These are phyloP conservation scores for Scarus forsteni DNA, from an alignment of 2,797 vertebrate species.

Conservation along the genomic window DNA sequence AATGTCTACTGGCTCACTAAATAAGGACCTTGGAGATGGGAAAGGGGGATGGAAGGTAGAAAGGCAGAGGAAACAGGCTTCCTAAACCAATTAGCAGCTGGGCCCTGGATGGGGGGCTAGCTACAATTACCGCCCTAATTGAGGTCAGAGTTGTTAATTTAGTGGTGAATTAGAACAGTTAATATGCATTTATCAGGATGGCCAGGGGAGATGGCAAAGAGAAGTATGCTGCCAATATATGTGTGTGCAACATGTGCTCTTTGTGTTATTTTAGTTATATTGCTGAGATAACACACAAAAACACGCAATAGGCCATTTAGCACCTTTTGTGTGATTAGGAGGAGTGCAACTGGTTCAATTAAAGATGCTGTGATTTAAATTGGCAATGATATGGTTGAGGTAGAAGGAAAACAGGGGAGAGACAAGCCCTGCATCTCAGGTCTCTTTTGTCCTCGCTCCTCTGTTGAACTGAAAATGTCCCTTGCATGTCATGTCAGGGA, in stretches of 20 bases:
- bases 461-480: too few relatives aligned
- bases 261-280: constrained; percentile 58
- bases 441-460: too few relatives aligned
- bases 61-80: constrained; percentile 47
- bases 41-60: constrained; percentile 10
- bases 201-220: constrained; percentile 82
- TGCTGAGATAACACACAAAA: constrained; percentile 76
- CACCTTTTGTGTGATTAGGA: constrained; percentile 76
- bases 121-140: constrained; percentile 86
- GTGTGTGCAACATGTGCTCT: constrained; percentile 18
- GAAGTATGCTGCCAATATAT: constrained; percentile 43
- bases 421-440: background rate
- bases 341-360: constrained; percentile 70
- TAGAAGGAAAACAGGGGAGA: constrained; percentile 47
- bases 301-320: constrained; percentile 63
- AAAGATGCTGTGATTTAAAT: constrained; percentile 57
- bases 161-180: constrained; percentile 88
- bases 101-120: constrained; percentile 59
- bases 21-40: constrained; percentile 24
- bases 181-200: constrained; percentile 86
- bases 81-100: constrained; percentile 81
- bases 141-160: constrained; percentile 90
- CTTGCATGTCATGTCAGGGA: too few relatives aligned
- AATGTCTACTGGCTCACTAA: constrained; percentile 35
- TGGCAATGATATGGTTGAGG: constrained; percentile 61